Evolutionary conservation across 2,888 invertebrate species (phyloP).

Genomic region (Temnothorax unifasciatus): DNA sequence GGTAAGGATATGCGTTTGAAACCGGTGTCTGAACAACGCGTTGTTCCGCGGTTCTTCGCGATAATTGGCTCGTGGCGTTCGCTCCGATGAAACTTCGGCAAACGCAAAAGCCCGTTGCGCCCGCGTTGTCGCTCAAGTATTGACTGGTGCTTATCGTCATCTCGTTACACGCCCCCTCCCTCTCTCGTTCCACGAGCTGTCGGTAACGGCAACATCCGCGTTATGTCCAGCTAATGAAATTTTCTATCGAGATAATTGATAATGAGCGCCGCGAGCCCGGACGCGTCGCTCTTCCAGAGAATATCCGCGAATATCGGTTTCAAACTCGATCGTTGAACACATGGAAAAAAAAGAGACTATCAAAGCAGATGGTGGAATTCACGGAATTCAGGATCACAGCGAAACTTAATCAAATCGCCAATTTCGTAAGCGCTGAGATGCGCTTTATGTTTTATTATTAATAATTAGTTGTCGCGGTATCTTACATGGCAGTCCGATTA

Average conservation of each 20-base stretch:
- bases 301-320: slow-evolving; percentile 4
- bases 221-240: slow-evolving; percentile 58
- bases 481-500: neutral
- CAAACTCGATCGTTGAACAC: neutral
- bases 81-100: slow-evolving; percentile 38
- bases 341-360: neutral
- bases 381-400: too few species aligned
- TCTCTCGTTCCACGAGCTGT: neutral
- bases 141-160: slow-evolving; percentile 50
- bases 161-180: neutral
- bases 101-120: neutral
- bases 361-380: neutral
- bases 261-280: neutral
- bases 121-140: slow-evolving; percentile 44
- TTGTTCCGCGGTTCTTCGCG: slow-evolving; percentile 75
- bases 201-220: slow-evolving; percentile 32
- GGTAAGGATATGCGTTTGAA: neutral
- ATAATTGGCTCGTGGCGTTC: slow-evolving; percentile 70
- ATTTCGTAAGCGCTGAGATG: neutral
- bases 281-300: slow-evolving; percentile 14
- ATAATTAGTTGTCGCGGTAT: neutral
- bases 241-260: slow-evolving; percentile 50
- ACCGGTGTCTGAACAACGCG: slow-evolving; percentile 21
- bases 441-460: neutral
- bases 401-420: neutral